Base-by-base conservation (phyloP, 2,888 invertebrate species). In the Drosophila hamatofila region DNA sequence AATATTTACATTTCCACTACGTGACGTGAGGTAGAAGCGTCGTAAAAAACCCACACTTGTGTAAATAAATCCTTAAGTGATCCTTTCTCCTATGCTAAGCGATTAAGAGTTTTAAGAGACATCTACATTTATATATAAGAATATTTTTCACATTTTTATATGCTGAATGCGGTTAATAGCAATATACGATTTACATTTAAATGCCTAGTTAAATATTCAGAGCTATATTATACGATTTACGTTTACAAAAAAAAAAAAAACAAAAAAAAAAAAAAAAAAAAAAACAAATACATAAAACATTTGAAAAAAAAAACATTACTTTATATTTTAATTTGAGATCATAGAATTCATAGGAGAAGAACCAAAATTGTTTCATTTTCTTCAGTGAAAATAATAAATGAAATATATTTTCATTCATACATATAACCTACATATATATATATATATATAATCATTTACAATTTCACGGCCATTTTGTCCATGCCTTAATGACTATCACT, bases 1-100 rank as follows among this genome's bases (percentile, higher is more conserved):
- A 72, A 77, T 89, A 84, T 88, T 89, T 90, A 90, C 89, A 87
- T 75, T 73, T 71, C 69, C 75, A 64, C 71, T 74, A 89, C 89
- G 89, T 89, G 85, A 83, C 84, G 58, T 58, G 56, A 68, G 73
- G 69, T 75, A 72, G 81, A 75, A 65, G 65, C 69, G 68, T 64
- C 54, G 70, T 64, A 68, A 67, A 64, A 64, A 75, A 74, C 77
- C 80, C 77, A 80, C 75, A 87, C 82, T 75, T 88, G 87, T 88
- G 87, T 88, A 88, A 88, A 88, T 89, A 90, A 78, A 58, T 81
- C 86, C 90, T 80, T 75, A 88, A 90, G 88, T 88, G 88, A 88
- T 88, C 90, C 90, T 88, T 88, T 75, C 83, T 83, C 76, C 74
- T 89, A 88, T 86, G 87, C 88, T 87, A 87, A 88, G 90, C 90